Conservation (phyloP, 2,888 invertebrate genomes). For the Luperina nickerlii region DNA sequence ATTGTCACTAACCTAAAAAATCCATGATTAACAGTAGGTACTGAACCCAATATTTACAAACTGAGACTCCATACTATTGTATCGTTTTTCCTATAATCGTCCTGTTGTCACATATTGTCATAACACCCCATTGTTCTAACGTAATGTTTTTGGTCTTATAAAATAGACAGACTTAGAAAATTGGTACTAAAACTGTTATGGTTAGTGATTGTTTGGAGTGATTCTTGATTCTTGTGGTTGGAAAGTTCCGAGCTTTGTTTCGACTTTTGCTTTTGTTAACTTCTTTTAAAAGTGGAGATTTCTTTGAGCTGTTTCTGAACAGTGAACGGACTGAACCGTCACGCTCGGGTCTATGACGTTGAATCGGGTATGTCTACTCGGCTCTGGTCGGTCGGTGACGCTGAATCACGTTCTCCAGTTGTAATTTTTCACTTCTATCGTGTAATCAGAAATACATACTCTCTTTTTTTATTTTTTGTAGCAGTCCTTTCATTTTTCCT, state of each 20-base stretch:
- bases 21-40: conserved; percentile 9
- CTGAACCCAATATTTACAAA: conserved; percentile 67
- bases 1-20: conserved; percentile 15
- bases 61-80: conserved; percentile 60
- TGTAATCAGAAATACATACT: too few relatives aligned
- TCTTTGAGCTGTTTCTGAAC: too few relatives aligned
- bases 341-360: too few relatives aligned
- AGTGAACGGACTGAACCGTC: too few relatives aligned
- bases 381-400: too few relatives aligned
- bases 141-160: conserved; percentile 60
- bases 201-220: conserved; percentile 35
- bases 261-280: not conserved
- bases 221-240: conserved; percentile 38
- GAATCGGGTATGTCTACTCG: too few relatives aligned
- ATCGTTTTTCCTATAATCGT: conserved; percentile 69
- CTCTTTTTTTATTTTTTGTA: too few relatives aligned
- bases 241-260: conserved; percentile 17
- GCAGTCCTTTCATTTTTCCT: too few relatives aligned
- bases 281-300: not conserved
- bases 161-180: conserved; percentile 60
- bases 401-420: too few relatives aligned
- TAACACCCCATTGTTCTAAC: conserved; percentile 70
- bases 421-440: too few relatives aligned
- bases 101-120: conserved; percentile 59
- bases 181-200: conserved; percentile 53